Conservation (phyloP, 2,888 invertebrate genomes). For the Seira sanloemensis region DNA sequence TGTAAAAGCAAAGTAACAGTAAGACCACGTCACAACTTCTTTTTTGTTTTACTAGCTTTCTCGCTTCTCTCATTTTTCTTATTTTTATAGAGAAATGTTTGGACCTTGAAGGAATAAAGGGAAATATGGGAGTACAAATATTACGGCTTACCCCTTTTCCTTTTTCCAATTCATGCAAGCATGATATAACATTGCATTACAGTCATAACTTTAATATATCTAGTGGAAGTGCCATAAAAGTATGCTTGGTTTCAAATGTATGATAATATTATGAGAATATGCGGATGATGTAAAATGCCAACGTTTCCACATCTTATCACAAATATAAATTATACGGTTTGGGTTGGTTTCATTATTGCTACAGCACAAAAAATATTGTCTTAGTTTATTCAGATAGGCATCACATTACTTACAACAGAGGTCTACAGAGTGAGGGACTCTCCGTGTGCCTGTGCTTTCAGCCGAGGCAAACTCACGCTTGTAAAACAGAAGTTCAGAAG, state of each 20-base stretch:
- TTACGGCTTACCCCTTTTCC: constrained; percentile 27
- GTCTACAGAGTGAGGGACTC: not conserved
- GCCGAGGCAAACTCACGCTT: not conserved
- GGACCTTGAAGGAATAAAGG: not conserved
- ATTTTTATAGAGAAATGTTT: not conserved
- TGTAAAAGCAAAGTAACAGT: constrained; percentile 1
- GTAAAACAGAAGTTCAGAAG: constrained; percentile 57
- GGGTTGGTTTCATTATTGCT: not conserved
- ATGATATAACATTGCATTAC: constrained; percentile 9
- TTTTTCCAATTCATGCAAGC: constrained; percentile 24
- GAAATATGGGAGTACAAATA: not conserved
- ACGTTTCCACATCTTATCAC: constrained; percentile 36
- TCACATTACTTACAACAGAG: not conserved
- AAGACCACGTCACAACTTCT: constrained; percentile 32
- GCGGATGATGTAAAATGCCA: constrained; percentile 39
- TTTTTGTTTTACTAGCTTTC: constrained; percentile 36
- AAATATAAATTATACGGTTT: not conserved
- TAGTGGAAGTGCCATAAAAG: constrained; percentile 63
- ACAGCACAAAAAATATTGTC: not conserved
- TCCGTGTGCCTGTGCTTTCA: not conserved
- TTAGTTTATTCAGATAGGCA: not conserved
- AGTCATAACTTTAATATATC: constrained; percentile 60
- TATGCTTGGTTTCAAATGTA: constrained; percentile 54
- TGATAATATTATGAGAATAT: constrained; percentile 18
- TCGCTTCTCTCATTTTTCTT: constrained; percentile 6